A percentile compares a stretch with the other conserved stretches of the same genome.
These are phyloP conservation scores for Carassius carassius DNA, from an alignment of 2,113 vertebrate genomes.

Conservation along the genomic window DNA sequence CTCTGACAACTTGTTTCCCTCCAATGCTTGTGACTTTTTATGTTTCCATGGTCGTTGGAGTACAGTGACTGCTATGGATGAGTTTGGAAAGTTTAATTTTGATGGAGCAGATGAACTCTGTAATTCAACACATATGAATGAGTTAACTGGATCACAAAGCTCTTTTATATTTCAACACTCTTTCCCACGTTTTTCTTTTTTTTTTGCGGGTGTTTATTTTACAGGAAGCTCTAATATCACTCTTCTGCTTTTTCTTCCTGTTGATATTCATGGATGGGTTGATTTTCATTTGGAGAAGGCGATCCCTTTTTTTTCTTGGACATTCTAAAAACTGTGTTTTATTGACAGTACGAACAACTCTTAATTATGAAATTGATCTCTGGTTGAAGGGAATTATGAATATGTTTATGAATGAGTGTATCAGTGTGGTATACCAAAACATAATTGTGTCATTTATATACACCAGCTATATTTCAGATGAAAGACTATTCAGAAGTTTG, in stretches of 20 bases:
- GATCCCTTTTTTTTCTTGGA: background rate
- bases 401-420: background rate
- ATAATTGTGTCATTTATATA: background rate
- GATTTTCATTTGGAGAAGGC: slow-evolving; percentile 11
- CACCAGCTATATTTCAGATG: background rate
- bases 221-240: slow-evolving; percentile 9
- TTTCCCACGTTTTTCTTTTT: background rate
- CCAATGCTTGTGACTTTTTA: background rate
- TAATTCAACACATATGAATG: slow-evolving; percentile 7
- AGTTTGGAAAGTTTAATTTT: slow-evolving; percentile 7
- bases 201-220: background rate
- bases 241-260: slow-evolving; percentile 26
- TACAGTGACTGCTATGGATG: background rate
- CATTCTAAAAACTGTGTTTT: background rate
- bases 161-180: background rate
- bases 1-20: background rate
- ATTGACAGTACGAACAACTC: too few relatives aligned
- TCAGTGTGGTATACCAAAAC: background rate
- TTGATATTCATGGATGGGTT: background rate
- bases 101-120: background rate
- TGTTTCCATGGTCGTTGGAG: background rate
- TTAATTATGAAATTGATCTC: background rate
- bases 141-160: background rate
- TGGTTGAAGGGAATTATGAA: background rate
- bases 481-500: background rate